phyloP scores from a whole-genome alignment of 2,888 invertebrate species.

The Cacoxenus indagator region DNA sequence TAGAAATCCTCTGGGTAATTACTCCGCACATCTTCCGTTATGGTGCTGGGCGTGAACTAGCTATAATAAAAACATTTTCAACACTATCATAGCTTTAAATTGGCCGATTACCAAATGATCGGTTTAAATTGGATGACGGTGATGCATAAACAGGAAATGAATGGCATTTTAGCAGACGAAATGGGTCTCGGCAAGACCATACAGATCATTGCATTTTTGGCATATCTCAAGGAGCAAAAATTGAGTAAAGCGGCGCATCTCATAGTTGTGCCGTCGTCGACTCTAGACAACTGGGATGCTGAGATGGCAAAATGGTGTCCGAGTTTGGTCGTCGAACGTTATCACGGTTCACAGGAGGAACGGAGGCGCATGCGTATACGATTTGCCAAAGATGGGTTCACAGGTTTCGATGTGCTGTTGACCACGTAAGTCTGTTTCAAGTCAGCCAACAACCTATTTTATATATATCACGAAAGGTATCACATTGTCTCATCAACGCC shows the following conservation, averaged over 20 bases:
- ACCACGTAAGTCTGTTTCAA: constrained; percentile 91
- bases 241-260: constrained; percentile 85
- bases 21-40: too few relatives aligned
- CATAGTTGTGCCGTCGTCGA: constrained; percentile 96
- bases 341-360: constrained; percentile 91
- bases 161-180: constrained; percentile 96
- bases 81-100: constrained; percentile 75
- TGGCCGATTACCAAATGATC: constrained; percentile 89
- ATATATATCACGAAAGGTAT: constrained; percentile 60
- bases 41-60: too few relatives aligned
- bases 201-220: constrained; percentile 92
- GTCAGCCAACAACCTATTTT: background rate
- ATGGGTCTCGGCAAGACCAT: constrained; percentile 97
- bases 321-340: constrained; percentile 82
- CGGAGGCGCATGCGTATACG: constrained; percentile 82
- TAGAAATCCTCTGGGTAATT: too few relatives aligned
- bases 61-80: too few relatives aligned
- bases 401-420: constrained; percentile 85
- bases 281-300: constrained; percentile 89
- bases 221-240: constrained; percentile 86
- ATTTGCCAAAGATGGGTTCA: constrained; percentile 80
- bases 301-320: constrained; percentile 87
- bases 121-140: constrained; percentile 95
- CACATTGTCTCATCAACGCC: constrained; percentile 78
- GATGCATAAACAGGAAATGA: constrained; percentile 88